Evolutionary conservation across 1,140 invertebrate genomes (phyloP).

Genomic region (Metaphire vulgaris): DNA sequence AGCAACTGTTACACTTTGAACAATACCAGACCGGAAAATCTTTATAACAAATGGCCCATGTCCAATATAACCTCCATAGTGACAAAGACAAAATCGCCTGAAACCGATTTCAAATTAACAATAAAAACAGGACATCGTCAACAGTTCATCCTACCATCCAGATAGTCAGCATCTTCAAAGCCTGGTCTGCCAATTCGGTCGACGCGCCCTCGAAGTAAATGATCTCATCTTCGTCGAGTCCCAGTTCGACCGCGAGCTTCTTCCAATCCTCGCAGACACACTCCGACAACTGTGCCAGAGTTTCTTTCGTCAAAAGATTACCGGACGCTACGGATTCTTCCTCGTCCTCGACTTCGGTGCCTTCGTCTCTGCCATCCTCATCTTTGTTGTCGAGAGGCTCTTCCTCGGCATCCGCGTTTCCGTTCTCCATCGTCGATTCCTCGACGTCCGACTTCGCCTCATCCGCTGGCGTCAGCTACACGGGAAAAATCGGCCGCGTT

Average conservation of each 20-base stretch:
- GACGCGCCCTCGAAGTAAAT: not conserved
- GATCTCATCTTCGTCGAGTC: not conserved
- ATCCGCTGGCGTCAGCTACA: not conserved
- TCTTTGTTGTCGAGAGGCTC: not conserved
- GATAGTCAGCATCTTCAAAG: not conserved
- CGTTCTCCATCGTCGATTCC: not conserved
- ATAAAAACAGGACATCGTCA: too few relatives aligned
- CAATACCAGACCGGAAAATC: too few relatives aligned
- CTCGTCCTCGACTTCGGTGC: not conserved
- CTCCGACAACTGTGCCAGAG: not conserved
- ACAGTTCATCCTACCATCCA: not conserved
- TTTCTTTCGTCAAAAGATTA: not conserved
- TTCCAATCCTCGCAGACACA: not conserved
- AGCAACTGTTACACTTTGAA: too few relatives aligned
- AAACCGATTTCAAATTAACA: too few relatives aligned
- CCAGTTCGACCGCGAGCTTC: not conserved
- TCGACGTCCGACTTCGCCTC: not conserved
- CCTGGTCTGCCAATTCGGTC: not conserved
- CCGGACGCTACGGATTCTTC: not conserved
- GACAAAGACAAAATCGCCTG: too few relatives aligned
- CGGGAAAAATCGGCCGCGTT: too few relatives aligned
- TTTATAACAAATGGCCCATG: too few relatives aligned
- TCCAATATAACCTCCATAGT: too few relatives aligned
- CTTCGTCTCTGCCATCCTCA: not conserved
- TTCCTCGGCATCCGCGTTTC: not conserved